A percentile compares a stretch with the other conserved stretches of the same genome.
Conservation (phyloP, 2,797 vertebrate species). For the Sebastes paucispinis region DNA sequence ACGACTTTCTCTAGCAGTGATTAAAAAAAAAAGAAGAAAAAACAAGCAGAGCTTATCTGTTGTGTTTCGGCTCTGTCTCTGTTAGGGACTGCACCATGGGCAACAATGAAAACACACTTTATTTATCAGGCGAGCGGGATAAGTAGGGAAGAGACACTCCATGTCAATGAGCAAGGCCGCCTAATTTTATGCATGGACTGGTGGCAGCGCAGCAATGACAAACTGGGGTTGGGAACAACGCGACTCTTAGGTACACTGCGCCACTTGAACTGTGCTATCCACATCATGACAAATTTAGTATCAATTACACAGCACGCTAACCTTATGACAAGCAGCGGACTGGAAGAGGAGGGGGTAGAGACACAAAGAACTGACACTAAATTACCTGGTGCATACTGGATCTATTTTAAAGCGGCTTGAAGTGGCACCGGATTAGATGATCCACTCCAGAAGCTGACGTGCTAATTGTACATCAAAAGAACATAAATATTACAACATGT, state of each 20-base stretch:
- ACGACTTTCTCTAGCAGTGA: slow-evolving; percentile 59
- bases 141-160: slow-evolving; percentile 62
- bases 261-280: slow-evolving; percentile 76
- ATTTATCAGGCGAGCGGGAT: slow-evolving; percentile 67
- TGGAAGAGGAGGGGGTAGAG: slow-evolving; percentile 60
- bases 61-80: slow-evolving; percentile 47
- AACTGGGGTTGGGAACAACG: slow-evolving; percentile 60
- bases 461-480: slow-evolving; percentile 72
- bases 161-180: slow-evolving; percentile 67
- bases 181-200: slow-evolving; percentile 69
- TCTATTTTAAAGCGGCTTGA: slow-evolving; percentile 73
- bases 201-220: slow-evolving; percentile 67
- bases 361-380: slow-evolving; percentile 70
- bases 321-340: slow-evolving; percentile 72
- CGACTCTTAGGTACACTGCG: slow-evolving; percentile 64
- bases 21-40: slow-evolving; percentile 1
- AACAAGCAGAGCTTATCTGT: slow-evolving; percentile 67
- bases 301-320: slow-evolving; percentile 79
- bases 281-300: slow-evolving; percentile 79
- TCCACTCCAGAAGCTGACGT: slow-evolving; percentile 62
- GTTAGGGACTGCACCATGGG: slow-evolving; percentile 60
- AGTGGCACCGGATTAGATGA: slow-evolving; percentile 67
- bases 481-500: slow-evolving; percentile 64
- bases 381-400: slow-evolving; percentile 70
- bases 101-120: slow-evolving; percentile 70